Conservation (phyloP, 2,113 vertebrate genomes). For the Cathartes aura region DNA sequence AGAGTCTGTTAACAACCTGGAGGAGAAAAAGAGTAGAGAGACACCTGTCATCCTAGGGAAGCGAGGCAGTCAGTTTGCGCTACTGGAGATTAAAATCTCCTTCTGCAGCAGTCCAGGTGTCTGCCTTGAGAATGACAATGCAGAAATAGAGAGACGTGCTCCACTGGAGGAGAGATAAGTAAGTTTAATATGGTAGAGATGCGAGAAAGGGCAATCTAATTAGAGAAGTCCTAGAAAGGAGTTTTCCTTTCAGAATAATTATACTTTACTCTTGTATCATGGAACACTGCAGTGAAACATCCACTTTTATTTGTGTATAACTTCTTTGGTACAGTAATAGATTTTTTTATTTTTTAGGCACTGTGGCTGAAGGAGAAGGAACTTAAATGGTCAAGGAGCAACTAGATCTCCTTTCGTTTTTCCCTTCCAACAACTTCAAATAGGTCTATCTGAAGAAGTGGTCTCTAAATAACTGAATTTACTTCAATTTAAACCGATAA, state of each 20-base stretch:
- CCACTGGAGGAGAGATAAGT: background rate
- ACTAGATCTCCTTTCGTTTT: background rate
- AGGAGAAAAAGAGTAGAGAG: background rate
- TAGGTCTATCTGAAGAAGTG: background rate
- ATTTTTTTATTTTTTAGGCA: background rate
- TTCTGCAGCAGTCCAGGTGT: conserved; percentile 31
- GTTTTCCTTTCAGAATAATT: background rate
- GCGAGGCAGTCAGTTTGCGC: background rate
- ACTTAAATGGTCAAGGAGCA: background rate
- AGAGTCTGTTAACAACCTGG: background rate
- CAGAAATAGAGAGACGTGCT: conserved; percentile 22
- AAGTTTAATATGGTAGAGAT: background rate
- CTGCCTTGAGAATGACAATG: conserved; percentile 52
- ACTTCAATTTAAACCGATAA: background rate
- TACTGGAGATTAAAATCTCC: background rate
- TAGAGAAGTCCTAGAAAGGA: background rate
- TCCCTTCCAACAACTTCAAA: background rate
- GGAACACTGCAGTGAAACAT: background rate
- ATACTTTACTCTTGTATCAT: rapidly evolving
- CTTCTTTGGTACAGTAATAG: background rate
- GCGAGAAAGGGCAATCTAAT: background rate
- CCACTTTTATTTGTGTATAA: background rate
- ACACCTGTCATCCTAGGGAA: background rate
- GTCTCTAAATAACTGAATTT: background rate
- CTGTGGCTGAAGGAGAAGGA: background rate